phyloP scores from a whole-genome alignment of 2,888 invertebrate genomes.

The Formica aserva region DNA sequence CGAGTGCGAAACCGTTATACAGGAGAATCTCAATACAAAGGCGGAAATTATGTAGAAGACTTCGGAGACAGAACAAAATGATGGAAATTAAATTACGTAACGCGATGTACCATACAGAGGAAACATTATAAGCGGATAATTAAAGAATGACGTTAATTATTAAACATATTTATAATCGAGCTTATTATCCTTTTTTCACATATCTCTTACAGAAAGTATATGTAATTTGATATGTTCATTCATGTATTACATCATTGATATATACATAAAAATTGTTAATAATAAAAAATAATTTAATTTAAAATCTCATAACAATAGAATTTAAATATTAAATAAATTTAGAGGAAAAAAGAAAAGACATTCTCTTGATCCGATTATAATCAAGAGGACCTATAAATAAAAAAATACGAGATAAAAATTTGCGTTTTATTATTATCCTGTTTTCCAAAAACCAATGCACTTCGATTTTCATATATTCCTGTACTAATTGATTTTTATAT shows the following conservation, averaged over 20 bases:
- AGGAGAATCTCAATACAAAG: not conserved
- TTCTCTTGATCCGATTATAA: not conserved
- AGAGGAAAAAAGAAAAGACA: not conserved
- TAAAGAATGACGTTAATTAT: not conserved
- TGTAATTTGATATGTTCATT: not conserved
- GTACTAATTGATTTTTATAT: not conserved
- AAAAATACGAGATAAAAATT: not conserved
- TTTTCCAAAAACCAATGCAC: not conserved
- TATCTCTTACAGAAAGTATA: not conserved
- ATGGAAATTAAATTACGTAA: constrained; percentile 23
- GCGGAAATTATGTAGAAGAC: not conserved
- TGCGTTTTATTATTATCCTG: not conserved
- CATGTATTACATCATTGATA: not conserved
- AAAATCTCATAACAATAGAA: not conserved
- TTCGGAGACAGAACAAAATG: not conserved
- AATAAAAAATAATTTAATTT: not conserved
- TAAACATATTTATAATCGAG: not conserved
- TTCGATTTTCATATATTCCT: not conserved
- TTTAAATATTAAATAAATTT: not conserved
- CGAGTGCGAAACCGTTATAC: not conserved
- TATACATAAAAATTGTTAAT: not conserved
- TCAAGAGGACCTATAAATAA: not conserved
- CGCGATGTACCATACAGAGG: not conserved
- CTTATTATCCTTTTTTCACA: not conserved
- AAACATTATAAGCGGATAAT: not conserved